Conservation (phyloP, 2,888 invertebrate species). For the Podabrus alpinus region DNA sequence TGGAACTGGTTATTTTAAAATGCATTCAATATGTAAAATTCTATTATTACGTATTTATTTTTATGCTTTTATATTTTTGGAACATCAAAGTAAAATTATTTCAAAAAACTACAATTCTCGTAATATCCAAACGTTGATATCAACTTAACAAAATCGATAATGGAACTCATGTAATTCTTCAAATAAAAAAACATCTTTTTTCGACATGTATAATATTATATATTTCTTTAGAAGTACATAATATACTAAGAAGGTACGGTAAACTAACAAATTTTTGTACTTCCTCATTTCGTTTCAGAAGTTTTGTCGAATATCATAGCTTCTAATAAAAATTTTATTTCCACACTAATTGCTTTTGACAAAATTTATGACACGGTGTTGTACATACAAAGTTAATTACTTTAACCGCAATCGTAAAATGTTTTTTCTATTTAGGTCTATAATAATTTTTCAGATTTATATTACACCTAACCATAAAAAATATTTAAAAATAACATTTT, state of each 20-base stretch:
- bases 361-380: neutral
- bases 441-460: neutral
- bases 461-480: neutral
- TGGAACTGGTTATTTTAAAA: neutral
- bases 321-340: neutral
- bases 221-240: no score
- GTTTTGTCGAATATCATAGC: neutral
- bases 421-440: neutral
- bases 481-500: neutral
- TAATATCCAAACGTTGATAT: neutral
- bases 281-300: neutral
- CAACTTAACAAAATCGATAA: neutral
- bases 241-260: no score
- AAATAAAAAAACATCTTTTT: neutral
- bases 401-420: neutral
- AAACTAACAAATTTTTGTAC: neutral
- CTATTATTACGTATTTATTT: neutral
- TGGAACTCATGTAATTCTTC: neutral
- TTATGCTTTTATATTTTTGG: neutral
- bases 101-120: neutral
- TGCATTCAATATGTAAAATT: neutral
- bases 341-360: neutral
- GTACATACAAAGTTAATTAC: neutral
- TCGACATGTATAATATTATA: neutral
- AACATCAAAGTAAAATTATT: neutral